Percentiles rank a stretch among this genome's conserved stretches.
Conservation (phyloP, 2,113 vertebrate species). For the Suncus etruscus region DNA sequence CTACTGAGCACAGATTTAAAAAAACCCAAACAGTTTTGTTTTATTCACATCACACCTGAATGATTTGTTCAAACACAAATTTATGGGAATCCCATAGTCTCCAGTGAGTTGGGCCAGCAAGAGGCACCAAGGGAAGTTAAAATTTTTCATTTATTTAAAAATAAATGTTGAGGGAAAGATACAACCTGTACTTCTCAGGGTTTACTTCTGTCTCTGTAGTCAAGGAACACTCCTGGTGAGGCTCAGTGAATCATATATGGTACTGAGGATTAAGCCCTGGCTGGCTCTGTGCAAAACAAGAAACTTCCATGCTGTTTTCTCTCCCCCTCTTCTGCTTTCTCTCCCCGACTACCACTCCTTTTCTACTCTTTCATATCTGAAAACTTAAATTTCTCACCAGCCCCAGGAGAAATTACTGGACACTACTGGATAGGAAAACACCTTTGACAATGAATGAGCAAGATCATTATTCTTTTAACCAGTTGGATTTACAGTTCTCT, state of each 20-base stretch:
- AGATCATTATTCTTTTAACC: not conserved
- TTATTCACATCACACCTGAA: not conserved
- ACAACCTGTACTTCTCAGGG: too few relatives aligned
- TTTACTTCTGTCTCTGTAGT: too few relatives aligned
- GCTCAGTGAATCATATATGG: too few relatives aligned
- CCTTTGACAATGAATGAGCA: not conserved
- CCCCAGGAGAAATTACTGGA: not conserved
- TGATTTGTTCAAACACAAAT: not conserved
- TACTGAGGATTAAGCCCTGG: too few relatives aligned
- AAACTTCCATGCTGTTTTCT: not conserved
- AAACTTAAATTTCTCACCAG: not conserved
- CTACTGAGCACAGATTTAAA: too few relatives aligned
- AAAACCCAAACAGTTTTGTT: not conserved
- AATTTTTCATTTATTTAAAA: too few relatives aligned
- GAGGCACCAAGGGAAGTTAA: too few relatives aligned
- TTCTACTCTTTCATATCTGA: not conserved
- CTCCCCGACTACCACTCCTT: not conserved
- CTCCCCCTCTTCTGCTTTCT: not conserved
- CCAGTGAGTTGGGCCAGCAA: too few relatives aligned
- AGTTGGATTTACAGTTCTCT: constrained; percentile 2
- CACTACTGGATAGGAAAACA: not conserved
- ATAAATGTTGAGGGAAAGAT: too few relatives aligned
- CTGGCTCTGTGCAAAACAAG: too few relatives aligned
- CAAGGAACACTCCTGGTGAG: too few relatives aligned
- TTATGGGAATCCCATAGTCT: not conserved